phyloP scores from a whole-genome alignment of 2,888 invertebrate species.

The Nineta flava region DNA sequence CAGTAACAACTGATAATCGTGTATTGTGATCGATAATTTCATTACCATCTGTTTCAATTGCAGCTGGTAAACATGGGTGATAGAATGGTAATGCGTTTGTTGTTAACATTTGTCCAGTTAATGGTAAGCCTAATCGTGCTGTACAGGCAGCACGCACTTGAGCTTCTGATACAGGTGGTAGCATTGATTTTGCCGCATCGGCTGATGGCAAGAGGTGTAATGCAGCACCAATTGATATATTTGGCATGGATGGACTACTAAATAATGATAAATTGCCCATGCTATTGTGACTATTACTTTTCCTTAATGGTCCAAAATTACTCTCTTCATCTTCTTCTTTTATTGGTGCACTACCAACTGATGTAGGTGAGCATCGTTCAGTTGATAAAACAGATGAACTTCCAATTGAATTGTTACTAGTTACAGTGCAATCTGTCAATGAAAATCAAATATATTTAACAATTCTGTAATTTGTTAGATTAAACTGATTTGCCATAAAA shows the following conservation, averaged over 20 bases:
- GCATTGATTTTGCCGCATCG: slow-evolving; percentile 5
- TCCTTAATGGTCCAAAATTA: slow-evolving; percentile 30
- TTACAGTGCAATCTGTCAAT: slow-evolving; percentile 31
- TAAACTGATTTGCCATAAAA: background rate
- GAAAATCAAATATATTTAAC: background rate
- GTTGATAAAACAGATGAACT: slow-evolving; percentile 5
- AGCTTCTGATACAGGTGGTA: slow-evolving; percentile 48
- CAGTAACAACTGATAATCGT: slow-evolving; percentile 20
- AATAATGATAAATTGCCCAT: slow-evolving; percentile 42
- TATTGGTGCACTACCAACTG: slow-evolving; percentile 42
- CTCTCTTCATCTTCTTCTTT: slow-evolving; percentile 33
- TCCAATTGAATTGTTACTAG: slow-evolving; percentile 30
- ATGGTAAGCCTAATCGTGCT: slow-evolving; percentile 46
- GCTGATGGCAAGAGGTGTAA: slow-evolving; percentile 6
- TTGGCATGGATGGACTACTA: slow-evolving; percentile 92
- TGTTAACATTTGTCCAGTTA: slow-evolving; percentile 48
- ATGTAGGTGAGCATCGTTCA: slow-evolving; percentile 7
- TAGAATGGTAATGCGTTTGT: slow-evolving; percentile 49
- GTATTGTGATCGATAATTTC: slow-evolving; percentile 34
- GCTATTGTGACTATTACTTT: slow-evolving; percentile 45
- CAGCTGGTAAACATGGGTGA: slow-evolving; percentile 42
- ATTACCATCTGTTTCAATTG: slow-evolving; percentile 32
- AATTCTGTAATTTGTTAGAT: background rate
- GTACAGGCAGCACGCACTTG: slow-evolving; percentile 58
- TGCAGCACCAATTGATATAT: slow-evolving; percentile 64